Evolutionary conservation across 2,888 invertebrate genomes (phyloP).

Genomic region (Frankliniella fusca): DNA sequence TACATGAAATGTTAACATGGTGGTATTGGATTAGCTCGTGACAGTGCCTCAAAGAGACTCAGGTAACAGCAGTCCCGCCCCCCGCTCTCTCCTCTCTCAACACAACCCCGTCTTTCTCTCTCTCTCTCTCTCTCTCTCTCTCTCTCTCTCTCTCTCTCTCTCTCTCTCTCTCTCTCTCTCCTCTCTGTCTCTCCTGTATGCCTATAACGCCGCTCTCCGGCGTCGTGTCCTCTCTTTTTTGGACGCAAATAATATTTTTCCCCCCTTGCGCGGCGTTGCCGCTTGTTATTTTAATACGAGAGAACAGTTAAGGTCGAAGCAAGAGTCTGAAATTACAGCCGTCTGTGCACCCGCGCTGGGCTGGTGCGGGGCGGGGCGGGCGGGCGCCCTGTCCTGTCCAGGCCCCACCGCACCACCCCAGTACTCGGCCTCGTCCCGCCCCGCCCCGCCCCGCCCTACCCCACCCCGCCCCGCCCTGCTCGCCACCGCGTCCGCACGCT

Average conservation of each 20-base stretch:
- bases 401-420: no score
- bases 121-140: not conserved
- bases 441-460: no score
- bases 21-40: no score
- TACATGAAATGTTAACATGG: no score
- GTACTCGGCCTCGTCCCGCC: no score
- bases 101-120: not conserved
- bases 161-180: not conserved
- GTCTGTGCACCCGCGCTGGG: not conserved
- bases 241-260: no score
- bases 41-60: no score
- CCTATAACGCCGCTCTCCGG: not conserved
- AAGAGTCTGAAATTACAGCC: not conserved
- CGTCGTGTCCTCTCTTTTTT: no score
- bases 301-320: conserved; percentile 6
- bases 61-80: no score
- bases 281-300: conserved; percentile 6
- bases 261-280: not conserved
- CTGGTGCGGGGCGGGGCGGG: not conserved
- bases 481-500: not conserved
- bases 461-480: no score
- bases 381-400: no score
- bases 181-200: not conserved
- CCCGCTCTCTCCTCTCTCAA: no score
- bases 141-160: not conserved